phyloP scores from a whole-genome alignment of 1,140 invertebrate species.

The Leucophenga varia region DNA sequence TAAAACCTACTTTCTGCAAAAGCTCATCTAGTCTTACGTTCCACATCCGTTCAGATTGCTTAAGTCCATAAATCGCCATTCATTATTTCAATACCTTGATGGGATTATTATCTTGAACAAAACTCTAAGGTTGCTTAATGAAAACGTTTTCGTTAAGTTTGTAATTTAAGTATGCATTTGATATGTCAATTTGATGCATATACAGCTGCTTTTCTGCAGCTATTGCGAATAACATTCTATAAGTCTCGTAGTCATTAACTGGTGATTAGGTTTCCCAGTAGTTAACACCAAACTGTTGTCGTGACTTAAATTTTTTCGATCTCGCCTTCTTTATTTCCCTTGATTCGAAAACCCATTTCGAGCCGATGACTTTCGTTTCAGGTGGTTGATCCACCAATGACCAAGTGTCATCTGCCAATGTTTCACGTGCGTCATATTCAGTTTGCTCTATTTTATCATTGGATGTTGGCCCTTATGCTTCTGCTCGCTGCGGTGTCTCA shows the following conservation, averaged over 20 bases:
- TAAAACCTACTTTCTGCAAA: too few species aligned
- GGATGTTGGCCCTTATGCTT: too few species aligned
- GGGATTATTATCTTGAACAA: not conserved
- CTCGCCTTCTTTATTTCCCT: too few species aligned
- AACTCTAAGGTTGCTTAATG: conserved; percentile 1
- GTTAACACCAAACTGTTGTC: too few species aligned
- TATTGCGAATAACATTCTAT: conserved; percentile 1
- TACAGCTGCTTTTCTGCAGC: conserved; percentile 1
- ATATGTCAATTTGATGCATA: conserved; percentile 3
- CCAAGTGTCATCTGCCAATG: too few species aligned
- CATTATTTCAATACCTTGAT: not conserved
- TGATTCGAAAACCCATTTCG: too few species aligned
- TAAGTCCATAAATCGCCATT: conserved; percentile 1
- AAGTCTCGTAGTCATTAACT: not conserved
- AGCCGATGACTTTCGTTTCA: too few species aligned
- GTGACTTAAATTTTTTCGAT: too few species aligned
- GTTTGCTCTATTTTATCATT: too few species aligned
- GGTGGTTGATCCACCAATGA: too few species aligned
- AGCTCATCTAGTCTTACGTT: not conserved
- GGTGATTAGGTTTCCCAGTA: conserved; percentile 1
- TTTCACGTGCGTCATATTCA: too few species aligned
- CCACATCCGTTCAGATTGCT: conserved; percentile 1
- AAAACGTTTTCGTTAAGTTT: not conserved
- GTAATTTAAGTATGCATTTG: conserved; percentile 4
- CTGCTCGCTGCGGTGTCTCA: too few species aligned